Base-by-base conservation (phyloP, 2,113 vertebrate genomes). In the Pseudorectes ferrugineus region DNA sequence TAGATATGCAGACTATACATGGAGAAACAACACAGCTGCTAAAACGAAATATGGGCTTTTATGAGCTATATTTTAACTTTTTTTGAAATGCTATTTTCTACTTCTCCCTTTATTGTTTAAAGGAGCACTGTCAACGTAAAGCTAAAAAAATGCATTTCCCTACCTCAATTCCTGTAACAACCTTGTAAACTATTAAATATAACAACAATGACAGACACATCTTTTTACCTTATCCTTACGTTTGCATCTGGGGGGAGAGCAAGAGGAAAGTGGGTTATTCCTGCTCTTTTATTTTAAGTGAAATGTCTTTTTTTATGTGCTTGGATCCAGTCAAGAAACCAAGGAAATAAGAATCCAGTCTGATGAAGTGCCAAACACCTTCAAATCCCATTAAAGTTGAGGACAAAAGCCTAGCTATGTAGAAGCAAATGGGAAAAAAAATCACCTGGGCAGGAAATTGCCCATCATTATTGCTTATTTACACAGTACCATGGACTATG, bases 21-120 rank as follows among this genome's bases (percentile, higher is more conserved):
- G 1, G 40, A 74, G 29, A 89, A 91, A 40, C 18, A 97, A 86
- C 43, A 92, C 67, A 95, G 48, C 54, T 94, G 67, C 77, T 95
- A 85, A 96, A 97, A 68, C 83, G 2, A 46, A 96, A 95, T 73
- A 95, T 76, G 62, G 66, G 33, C 29, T 91, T 93, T 68, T 15
- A 61, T 87, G 67, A 96, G 67, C 85, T 93, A 40, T 86, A 92
- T 91, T 94, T 91, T 86, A 80, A 68, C 46, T 75, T 93, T 59
- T 70, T 58, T 88, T 51, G 12, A 96, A 96, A 92, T 77, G 65
- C 14, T 76, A 28, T 96, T 97, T 96, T 94, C 73, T 89, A 74
- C 63, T 95, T 96, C 79, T 92, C 5, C 12, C 67, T 92, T 96
- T 95, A 43, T 92, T 92, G 25, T 82, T 96, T 93, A 81, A 96